Conservation (phyloP, 2,888 invertebrate genomes). For the Dolichopus griseipennis region DNA sequence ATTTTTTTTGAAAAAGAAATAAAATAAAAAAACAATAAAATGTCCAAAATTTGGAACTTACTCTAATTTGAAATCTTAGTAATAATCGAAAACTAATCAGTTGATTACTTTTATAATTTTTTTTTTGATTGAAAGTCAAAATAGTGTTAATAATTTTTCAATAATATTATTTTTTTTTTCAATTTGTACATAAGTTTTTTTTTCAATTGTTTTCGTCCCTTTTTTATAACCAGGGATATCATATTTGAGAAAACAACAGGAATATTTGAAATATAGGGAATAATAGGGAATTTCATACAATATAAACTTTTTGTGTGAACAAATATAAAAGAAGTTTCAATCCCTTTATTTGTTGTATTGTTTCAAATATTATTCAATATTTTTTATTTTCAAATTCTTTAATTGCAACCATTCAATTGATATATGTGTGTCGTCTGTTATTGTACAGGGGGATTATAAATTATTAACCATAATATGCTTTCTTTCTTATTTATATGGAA, state of each 20-base stretch:
- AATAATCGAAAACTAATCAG: not conserved
- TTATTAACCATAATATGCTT: too few relatives aligned
- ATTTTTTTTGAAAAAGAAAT: too few relatives aligned
- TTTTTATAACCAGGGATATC: not conserved
- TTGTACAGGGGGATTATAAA: too few relatives aligned
- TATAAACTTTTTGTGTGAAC: not conserved
- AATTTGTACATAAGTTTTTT: not conserved
- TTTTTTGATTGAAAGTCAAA: not conserved
- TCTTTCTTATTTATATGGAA: too few relatives aligned
- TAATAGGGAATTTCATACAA: not conserved
- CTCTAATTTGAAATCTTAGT: not conserved
- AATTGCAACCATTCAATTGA: not conserved
- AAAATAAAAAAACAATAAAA: not conserved
- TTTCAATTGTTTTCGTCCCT: too few relatives aligned
- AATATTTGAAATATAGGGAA: not conserved
- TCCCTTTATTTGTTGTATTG: not conserved
- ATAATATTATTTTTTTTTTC: not conserved
- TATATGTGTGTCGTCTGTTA: not conserved
- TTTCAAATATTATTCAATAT: not conserved
- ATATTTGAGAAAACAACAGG: not conserved
- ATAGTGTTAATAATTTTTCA: slow-evolving; percentile 1
- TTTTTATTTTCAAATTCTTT: not conserved
- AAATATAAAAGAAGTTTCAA: not conserved
- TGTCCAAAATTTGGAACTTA: not conserved
- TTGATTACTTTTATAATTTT: not conserved